These are phyloP conservation scores for Empidonax traillii DNA, from an alignment of 2,113 vertebrate species.

Conservation along the genomic window DNA sequence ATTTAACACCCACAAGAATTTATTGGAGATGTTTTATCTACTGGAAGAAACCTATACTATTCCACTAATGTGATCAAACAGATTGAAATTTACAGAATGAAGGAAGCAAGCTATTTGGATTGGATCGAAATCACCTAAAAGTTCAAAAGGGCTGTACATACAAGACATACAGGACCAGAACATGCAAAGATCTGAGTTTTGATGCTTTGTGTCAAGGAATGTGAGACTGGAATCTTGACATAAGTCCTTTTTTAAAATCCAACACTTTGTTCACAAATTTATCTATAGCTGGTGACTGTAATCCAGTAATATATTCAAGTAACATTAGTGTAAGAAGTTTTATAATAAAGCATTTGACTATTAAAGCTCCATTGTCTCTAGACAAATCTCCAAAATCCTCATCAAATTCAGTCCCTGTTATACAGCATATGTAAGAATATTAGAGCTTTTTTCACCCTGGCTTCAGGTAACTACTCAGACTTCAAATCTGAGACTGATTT, in stretches of 20 bases:
- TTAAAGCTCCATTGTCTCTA: neutral
- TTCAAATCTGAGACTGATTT: constrained; percentile 18
- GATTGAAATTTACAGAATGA: neutral
- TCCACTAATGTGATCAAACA: neutral
- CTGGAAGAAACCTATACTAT: neutral
- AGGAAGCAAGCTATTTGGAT: constrained; percentile 8
- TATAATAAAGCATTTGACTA: neutral
- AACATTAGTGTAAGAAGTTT: neutral
- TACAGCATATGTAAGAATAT: neutral
- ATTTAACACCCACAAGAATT: constrained; percentile 58
- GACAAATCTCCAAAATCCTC: neutral
- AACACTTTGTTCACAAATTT: neutral
- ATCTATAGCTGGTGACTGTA: neutral
- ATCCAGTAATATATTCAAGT: neutral
- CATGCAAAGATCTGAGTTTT: neutral
- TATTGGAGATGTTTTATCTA: constrained; percentile 41
- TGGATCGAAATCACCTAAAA: constrained; percentile 4
- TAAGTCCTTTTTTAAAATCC: neutral
- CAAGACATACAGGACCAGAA: neutral
- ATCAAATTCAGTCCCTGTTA: neutral
- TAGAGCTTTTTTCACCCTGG: neutral
- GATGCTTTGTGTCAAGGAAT: neutral
- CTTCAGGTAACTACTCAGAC: neutral
- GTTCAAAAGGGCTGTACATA: neutral
- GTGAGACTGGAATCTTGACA: neutral